These are phyloP conservation scores for Orthonychiurus folsomi DNA, from an alignment of 2,888 invertebrate genomes.

Conservation along the genomic window DNA sequence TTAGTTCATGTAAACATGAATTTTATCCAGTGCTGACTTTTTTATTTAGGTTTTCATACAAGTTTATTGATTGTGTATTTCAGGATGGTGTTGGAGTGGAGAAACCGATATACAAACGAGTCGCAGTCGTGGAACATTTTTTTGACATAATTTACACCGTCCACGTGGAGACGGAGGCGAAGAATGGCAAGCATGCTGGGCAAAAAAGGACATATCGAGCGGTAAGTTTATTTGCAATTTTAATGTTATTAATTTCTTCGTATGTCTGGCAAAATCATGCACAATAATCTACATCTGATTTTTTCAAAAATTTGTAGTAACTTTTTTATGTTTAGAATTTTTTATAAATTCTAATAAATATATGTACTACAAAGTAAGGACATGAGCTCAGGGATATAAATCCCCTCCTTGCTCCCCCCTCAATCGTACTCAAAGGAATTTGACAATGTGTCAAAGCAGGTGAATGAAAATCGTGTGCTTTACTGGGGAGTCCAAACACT, in stretches of 20 bases:
- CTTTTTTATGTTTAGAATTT: too few species aligned
- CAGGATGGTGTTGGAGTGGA: slow-evolving; percentile 30
- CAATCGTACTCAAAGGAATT: too few species aligned
- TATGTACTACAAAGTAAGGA: too few species aligned
- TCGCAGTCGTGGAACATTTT: slow-evolving; percentile 94
- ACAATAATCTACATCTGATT: neutral
- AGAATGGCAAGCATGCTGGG: slow-evolving; percentile 90
- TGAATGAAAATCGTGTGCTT: too few species aligned
- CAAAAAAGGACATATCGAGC: slow-evolving; percentile 93
- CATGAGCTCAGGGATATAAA: too few species aligned
- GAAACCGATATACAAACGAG: slow-evolving; percentile 63
- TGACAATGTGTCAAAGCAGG: too few species aligned
- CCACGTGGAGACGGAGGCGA: slow-evolving; percentile 85
- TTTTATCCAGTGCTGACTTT: too few species aligned
- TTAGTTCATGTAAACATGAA: too few species aligned
- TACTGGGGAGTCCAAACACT: too few species aligned
- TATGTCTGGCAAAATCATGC: neutral
- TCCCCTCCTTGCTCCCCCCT: too few species aligned
- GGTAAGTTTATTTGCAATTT: slow-evolving; percentile 55
- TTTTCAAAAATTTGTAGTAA: neutral
- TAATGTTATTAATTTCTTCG: neutral
- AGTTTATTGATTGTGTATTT: slow-evolving; percentile 16
- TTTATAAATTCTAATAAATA: neutral
- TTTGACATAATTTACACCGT: slow-evolving; percentile 93
- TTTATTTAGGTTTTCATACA: too few species aligned